Base-by-base conservation (phyloP, 1,140 invertebrate species). In the Sarcophaga bullata region DNA sequence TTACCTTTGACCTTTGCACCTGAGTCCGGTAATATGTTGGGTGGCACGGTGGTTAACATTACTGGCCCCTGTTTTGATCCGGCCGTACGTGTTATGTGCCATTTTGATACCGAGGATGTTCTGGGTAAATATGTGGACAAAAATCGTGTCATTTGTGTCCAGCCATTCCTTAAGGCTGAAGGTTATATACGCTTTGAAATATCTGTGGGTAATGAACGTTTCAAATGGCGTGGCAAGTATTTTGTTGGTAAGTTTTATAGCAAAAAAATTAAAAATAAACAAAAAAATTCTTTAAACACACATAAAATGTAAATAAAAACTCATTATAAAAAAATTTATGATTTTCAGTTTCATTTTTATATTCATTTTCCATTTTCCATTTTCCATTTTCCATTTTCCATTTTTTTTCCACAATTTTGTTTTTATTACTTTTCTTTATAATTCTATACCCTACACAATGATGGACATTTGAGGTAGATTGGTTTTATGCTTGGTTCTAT, bases 11-110 rank as follows among this genome's bases (percentile, higher is more conserved):
- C 96, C 80, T 97, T 98, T 87, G 96, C 97, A 0, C 97, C 97
- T 0, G 96, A 98, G 90, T 97, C 95, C 88, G 97, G 97, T 17
- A 97, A 97, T 89, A 98, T 99, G 97, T 91, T 99, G 73, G 97
- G 97, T 5, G 97, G 97, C 10, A 97, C 96, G 0, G 93, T 98
- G 73, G 96, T 99, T 6, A 98, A 98, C 87, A 96, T 99, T 47
- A 98, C 97, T 0, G 97, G 97, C 0, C 97, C 97, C 10, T 99
- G 97, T 90, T 97, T 97, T 85, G 91, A 93, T 76, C 92, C 92
- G 0, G 92, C 92, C 17, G 92, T 94, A 83, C 94, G 95, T 84
- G 93, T 98, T 15, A 94, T 92, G 54, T 98, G 97, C 86, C 93
- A 94, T 83, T 97, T 97, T 86, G 95, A 97, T 85, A 94, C 93